Evolutionary conservation across 2,113 vertebrate species (phyloP), one percentile per base, ranked within the genome.

Genomic region (Phalacrocorax brasilianus): DNA sequence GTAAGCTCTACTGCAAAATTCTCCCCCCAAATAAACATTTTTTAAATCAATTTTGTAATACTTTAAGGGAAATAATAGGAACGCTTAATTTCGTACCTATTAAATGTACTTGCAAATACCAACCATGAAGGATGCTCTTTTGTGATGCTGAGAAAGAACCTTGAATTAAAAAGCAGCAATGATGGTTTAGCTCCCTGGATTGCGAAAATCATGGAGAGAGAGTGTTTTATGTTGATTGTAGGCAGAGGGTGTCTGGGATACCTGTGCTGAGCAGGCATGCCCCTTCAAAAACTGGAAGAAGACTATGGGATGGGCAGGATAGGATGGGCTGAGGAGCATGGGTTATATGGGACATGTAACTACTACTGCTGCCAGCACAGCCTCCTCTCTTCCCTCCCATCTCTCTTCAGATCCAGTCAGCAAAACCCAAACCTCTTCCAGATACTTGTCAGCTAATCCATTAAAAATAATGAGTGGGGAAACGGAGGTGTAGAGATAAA

Each of bases 11-110:
- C 49, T 56, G 56, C 61, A 74, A 42, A 67, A 61, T 75, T 70
- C 6, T 6, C 16, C 38, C 38, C 22, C 2, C 0, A 26, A 40
- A 42, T 1, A 35, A 3, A 20, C 9, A 27, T 59, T 33, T 65
- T 2, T 63, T 70, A 52, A 23, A 38, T 67, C 33, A 45, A 8
- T 27, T 87, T 73, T 35, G 6, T 66, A 30, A 11, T 71, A 15
- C 45, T 66, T 84, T 44, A 30, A 68, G 55, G 26, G 33, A 65
- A 85, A 40, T 45, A n/a, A 32, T 22, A 38, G 33, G 12, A 23
- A 16, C 2, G 1, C 55, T 30, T 73, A 45, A 15, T 59, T 79
- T 50, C 26, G 10, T 52, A 35, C 14, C 19, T 40, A 5, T 49
- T 67, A 33, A 42, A 45, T 18, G 5, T 26, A 38, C 59, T 59